Conservation (phyloP, 2,888 invertebrate species). For the Zele albiditarsus region DNA sequence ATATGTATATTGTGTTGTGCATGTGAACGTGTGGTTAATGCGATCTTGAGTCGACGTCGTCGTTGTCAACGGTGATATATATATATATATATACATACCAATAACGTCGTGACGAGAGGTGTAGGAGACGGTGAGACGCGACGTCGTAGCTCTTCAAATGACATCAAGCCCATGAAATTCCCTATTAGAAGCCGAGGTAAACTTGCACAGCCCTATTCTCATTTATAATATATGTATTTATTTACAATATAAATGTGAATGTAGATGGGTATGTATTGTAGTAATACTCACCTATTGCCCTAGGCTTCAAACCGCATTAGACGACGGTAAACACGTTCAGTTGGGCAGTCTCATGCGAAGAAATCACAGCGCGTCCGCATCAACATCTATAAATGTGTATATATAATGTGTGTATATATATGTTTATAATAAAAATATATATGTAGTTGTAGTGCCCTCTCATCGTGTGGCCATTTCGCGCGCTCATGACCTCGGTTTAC, state of each 20-base stretch:
- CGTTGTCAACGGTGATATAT: background rate
- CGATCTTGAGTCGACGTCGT: conserved; percentile 29
- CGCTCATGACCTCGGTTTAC: conserved; percentile 34
- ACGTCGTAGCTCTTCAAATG: conserved; percentile 34
- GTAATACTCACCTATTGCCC: conserved; percentile 7
- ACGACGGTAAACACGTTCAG: background rate
- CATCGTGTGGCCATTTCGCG: conserved; percentile 22
- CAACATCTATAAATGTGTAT: background rate
- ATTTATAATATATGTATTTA: background rate
- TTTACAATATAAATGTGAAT: conserved; percentile 2
- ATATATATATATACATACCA: background rate
- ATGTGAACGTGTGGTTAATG: conserved; percentile 20
- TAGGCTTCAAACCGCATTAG: conserved; percentile 1
- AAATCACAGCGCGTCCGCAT: conserved; percentile 22
- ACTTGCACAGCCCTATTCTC: background rate
- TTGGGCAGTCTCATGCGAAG: conserved; percentile 26
- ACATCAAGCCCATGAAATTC: conserved; percentile 43
- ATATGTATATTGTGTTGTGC: background rate
- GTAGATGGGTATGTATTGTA: background rate
- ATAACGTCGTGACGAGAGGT: conserved; percentile 9
- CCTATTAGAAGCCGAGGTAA: conserved; percentile 40
- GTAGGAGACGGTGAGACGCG: conserved; percentile 10
- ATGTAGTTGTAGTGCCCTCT: background rate
- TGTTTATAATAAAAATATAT: background rate
- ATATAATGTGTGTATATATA: background rate